Evolutionary conservation across 2,113 vertebrate genomes (phyloP).

Genomic region (Struthidea cinerea): DNA sequence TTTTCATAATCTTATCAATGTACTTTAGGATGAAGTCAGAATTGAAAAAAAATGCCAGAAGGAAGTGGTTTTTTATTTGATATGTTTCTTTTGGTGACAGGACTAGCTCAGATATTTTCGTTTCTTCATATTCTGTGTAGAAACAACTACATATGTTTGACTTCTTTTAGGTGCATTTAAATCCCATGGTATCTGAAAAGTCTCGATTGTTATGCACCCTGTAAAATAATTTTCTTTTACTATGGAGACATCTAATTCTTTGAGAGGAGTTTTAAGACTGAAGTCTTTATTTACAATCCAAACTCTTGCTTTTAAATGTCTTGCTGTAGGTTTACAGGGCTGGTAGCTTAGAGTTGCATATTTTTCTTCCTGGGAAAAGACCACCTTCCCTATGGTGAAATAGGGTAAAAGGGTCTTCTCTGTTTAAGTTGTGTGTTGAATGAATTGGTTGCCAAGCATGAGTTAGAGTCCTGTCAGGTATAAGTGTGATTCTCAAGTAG

Average conservation of each 20-base stretch:
- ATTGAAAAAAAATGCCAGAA: not conserved
- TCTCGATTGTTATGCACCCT: not conserved
- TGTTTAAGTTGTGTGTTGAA: not conserved
- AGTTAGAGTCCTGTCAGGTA: not conserved
- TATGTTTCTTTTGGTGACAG: not conserved
- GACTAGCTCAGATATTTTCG: not conserved
- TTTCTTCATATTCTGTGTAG: not conserved
- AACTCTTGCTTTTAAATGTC: not conserved
- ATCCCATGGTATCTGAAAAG: not conserved
- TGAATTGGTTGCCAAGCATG: not conserved
- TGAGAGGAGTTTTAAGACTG: not conserved
- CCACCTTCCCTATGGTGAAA: not conserved
- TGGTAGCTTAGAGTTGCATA: not conserved
- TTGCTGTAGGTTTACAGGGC: not conserved
- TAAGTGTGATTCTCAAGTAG: not conserved
- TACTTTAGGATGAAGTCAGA: not conserved
- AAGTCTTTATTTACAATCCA: not conserved
- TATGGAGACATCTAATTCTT: not conserved
- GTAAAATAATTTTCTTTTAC: not conserved
- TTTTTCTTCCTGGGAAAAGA: not conserved
- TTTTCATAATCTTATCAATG: not conserved
- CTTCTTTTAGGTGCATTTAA: not conserved
- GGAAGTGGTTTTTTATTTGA: not conserved
- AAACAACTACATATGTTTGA: not conserved
- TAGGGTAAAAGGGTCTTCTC: not conserved